Evolutionary conservation across 2,888 invertebrate species (phyloP).

Genomic region (Drepanosiphum platanoidis): DNA sequence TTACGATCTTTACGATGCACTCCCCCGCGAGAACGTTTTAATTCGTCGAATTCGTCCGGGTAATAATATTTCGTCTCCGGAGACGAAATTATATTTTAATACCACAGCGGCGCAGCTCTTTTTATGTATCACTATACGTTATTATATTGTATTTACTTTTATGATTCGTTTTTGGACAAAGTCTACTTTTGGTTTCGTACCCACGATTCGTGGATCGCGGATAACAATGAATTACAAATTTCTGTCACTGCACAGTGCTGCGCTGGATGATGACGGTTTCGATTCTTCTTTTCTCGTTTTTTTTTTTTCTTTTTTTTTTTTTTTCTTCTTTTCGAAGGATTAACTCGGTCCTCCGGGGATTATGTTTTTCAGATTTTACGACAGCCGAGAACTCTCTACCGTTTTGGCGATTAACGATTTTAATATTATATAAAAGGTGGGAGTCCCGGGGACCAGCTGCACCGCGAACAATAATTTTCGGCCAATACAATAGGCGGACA

Average conservation of each 20-base stretch:
- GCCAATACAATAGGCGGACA: slow-evolving; percentile 52
- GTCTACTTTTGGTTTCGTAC: slow-evolving; percentile 30
- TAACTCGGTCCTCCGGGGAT: slow-evolving; percentile 54
- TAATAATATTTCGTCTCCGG: not conserved
- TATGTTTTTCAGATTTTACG: slow-evolving; percentile 58
- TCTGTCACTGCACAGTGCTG: slow-evolving; percentile 22
- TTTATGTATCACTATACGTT: not conserved
- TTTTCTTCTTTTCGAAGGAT: slow-evolving; percentile 41
- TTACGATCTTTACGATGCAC: too few species aligned
- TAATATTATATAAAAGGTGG: slow-evolving; percentile 57
- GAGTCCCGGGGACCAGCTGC: slow-evolving; percentile 49
- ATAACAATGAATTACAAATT: slow-evolving; percentile 55
- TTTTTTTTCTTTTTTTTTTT: not conserved
- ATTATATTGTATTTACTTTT: slow-evolving; percentile 37
- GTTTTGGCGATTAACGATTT: slow-evolving; percentile 62
- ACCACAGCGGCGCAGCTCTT: not conserved
- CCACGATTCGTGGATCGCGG: slow-evolving; percentile 37
- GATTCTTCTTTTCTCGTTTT: slow-evolving; percentile 18
- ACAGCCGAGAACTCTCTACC: slow-evolving; percentile 24
- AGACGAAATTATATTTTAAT: slow-evolving; percentile 8
- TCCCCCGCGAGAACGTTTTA: too few species aligned
- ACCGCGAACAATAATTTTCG: slow-evolving; percentile 53
- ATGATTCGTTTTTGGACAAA: slow-evolving; percentile 12
- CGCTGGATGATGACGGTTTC: not conserved
- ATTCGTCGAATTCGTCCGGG: slow-evolving; percentile 8